A percentile compares a stretch with the other conserved stretches of the same genome.
phyloP scores from a whole-genome alignment of 1,140 invertebrate genomes.

The Plectus sambesii region DNA sequence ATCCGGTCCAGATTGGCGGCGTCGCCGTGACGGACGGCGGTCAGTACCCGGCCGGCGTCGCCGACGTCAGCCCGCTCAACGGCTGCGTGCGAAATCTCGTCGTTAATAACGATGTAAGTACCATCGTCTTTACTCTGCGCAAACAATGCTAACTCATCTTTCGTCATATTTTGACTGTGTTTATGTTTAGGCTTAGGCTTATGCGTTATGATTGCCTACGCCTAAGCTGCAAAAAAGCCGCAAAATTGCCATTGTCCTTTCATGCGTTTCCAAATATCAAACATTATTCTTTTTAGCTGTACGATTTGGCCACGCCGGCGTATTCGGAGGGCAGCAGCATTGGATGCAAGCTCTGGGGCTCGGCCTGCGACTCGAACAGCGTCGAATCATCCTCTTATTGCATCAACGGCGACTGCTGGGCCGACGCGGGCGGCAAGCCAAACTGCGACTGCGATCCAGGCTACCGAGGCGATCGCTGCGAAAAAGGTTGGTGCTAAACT shows the following conservation, averaged over 20 bases:
- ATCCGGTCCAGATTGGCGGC: conserved; percentile 40
- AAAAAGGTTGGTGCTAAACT: conserved; percentile 6
- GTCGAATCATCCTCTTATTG: conserved; percentile 22
- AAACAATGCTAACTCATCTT: neutral
- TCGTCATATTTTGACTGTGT: too few relatives aligned
- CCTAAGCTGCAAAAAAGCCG: too few relatives aligned
- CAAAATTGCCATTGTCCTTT: neutral
- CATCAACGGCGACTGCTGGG: conserved; percentile 39
- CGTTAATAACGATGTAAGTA: conserved; percentile 34
- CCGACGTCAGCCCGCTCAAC: conserved; percentile 19
- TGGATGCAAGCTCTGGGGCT: conserved; percentile 33
- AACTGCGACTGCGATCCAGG: conserved; percentile 42
- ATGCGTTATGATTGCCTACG: too few relatives aligned
- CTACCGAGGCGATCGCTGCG: conserved; percentile 34
- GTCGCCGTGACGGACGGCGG: conserved; percentile 16
- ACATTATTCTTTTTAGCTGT: conserved; percentile 38
- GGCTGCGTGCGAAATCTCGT: conserved; percentile 41
- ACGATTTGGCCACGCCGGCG: conserved; percentile 34
- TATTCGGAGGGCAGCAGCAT: conserved; percentile 24
- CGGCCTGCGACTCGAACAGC: conserved; percentile 25
- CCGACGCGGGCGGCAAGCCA: conserved; percentile 24
- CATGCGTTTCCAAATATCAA: neutral
- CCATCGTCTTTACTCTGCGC: conserved; percentile 4
- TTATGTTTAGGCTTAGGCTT: too few relatives aligned
- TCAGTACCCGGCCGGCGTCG: conserved; percentile 17